Conservation (phyloP, 37 sponge, comb jelly and placozoan species). For the Halisarca cf. caerulea region DNA sequence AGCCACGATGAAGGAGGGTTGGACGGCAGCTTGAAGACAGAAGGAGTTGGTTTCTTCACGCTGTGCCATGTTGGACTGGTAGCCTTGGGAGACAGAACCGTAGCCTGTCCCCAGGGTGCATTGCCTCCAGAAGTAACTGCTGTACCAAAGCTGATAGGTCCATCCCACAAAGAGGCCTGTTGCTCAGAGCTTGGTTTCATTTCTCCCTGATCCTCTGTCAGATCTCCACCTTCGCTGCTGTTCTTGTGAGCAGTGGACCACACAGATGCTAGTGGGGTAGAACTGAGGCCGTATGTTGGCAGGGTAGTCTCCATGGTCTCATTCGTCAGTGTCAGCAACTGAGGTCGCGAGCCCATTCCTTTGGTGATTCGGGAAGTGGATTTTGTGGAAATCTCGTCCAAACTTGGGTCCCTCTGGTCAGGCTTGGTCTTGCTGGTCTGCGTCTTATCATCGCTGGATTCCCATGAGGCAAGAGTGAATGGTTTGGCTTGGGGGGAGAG, state of each 20-base stretch:
- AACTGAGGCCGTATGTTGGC: constrained; percentile 3
- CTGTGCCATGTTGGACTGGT: constrained; percentile 63
- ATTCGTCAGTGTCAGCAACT: background rate
- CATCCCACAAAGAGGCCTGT: too few species aligned
- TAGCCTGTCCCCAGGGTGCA: background rate
- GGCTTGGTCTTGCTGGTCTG: background rate
- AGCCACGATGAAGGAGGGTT: constrained; percentile 69
- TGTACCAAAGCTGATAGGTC: background rate
- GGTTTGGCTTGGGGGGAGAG: constrained; percentile 16
- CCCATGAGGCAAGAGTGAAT: background rate
- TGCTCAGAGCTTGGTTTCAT: background rate
- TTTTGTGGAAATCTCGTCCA: background rate
- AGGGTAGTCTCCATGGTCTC: background rate
- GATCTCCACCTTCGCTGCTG: too few species aligned
- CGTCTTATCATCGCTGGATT: background rate
- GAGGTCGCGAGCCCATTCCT: background rate
- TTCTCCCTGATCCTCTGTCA: too few species aligned
- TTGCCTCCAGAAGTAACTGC: background rate
- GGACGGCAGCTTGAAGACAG: constrained; percentile 47
- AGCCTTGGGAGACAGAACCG: background rate
- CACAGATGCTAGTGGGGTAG: background rate
- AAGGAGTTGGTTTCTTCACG: constrained; percentile 57
- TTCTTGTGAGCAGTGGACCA: background rate
- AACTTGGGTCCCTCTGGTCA: too few species aligned
- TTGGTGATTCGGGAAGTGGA: background rate